phyloP scores from a whole-genome alignment of 2,797 vertebrate genomes.

The Ciconia nigra region DNA sequence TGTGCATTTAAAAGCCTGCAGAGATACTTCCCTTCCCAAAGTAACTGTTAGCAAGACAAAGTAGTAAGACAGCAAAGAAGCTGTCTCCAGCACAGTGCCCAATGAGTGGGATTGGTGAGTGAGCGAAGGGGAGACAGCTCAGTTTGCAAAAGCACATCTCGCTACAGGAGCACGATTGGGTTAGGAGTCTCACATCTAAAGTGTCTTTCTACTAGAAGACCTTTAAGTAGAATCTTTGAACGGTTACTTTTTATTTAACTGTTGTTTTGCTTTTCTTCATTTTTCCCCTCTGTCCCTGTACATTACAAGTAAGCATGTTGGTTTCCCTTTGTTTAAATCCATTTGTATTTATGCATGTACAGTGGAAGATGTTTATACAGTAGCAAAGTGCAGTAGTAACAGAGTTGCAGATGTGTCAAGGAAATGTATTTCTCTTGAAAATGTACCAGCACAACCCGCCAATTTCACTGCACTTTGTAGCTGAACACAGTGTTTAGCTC shows the following conservation, averaged over 20 bases:
- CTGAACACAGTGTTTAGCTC: background rate
- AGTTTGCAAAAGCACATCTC: background rate
- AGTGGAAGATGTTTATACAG: background rate
- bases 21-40: background rate
- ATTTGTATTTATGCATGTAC: background rate
- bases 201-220: background rate
- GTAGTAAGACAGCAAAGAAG: background rate
- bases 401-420: rapidly evolving
- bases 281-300: background rate
- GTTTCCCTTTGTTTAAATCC: background rate
- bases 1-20: background rate
- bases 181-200: background rate
- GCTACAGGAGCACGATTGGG: rapidly evolving
- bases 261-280: background rate
- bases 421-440: background rate
- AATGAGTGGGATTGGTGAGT: background rate
- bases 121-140: background rate
- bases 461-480: background rate
- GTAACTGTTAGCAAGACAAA: background rate
- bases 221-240: background rate
- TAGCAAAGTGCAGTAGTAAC: background rate
- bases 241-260: background rate
- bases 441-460: background rate
- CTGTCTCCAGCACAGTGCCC: background rate
- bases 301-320: background rate